Evolutionary conservation across 2,797 vertebrate species (phyloP).

Genomic region (Rhincodon typus): DNA sequence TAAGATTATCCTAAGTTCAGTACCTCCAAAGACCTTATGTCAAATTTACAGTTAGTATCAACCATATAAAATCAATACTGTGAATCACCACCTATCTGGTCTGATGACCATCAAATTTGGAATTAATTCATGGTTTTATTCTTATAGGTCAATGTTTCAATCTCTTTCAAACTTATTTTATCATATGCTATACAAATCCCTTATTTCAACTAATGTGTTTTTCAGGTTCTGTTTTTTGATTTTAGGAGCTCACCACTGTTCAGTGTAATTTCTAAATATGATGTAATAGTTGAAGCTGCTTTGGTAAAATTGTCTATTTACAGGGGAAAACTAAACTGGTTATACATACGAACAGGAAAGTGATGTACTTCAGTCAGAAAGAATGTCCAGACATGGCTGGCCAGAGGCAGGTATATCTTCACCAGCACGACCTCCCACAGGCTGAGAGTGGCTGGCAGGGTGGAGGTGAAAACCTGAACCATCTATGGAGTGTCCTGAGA

Average conservation of each 20-base stretch:
- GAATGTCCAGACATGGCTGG: too few species aligned
- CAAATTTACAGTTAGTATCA: too few species aligned
- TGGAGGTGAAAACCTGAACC: too few species aligned
- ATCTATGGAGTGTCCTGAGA: too few species aligned
- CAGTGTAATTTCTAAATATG: conserved; percentile 73
- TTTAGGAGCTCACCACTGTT: conserved; percentile 65
- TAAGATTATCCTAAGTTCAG: neutral
- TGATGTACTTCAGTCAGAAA: neutral
- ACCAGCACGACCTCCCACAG: too few species aligned
- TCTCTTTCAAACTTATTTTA: neutral
- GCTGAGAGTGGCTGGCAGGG: too few species aligned
- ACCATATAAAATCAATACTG: neutral
- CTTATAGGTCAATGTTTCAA: neutral
- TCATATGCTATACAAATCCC: neutral
- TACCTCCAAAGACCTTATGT: neutral
- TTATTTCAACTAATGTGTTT: neutral
- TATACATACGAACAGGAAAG: conserved; percentile 70
- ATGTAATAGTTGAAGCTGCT: conserved; percentile 92
- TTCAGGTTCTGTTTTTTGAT: neutral
- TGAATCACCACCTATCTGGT: neutral
- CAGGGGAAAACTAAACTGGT: conserved; percentile 66
- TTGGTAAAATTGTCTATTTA: conserved; percentile 84
- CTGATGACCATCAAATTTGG: neutral
- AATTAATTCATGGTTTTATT: neutral
- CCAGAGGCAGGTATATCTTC: too few species aligned